Evolutionary conservation across 2,888 invertebrate genomes (phyloP), one percentile per base, ranked within the genome.

Genomic region (Octodonta nipae): DNA sequence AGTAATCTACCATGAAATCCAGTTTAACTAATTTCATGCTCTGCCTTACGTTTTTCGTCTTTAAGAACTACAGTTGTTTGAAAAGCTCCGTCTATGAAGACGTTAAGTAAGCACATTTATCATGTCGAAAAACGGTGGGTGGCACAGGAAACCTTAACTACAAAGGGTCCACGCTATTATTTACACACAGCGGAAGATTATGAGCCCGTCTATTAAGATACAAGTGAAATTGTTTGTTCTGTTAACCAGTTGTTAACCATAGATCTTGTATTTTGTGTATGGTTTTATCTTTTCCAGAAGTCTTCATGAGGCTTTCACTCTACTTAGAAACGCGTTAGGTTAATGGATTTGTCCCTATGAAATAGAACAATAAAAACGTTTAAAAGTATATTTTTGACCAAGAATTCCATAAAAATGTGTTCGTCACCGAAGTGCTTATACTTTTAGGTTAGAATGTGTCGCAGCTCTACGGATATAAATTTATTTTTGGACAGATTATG

Each of bases 41-140:
- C 16, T 10, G 16, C 30, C 33, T 34, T 33, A 33, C 27, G 30
- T 26, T 17, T 31, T 15, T n/a, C 26, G 27, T 33, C 15, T 29
- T 38, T 38, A 38, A 30, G 33, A 30, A 26, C 33, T 33, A 31
- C 29, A 40, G 30, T 32, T 29, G 33, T 29, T 32, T 34, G 27
- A 38, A n/a, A 34, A 30, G 10, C 15, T 34, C 26, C 31, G 35
- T 32, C 37, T 37, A 47, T 49, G 43, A 46, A 49, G 49, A 47
- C 36, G 49, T 49, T 49, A 49, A 49, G 46, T 47, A 45, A 50
- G 49, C 51, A n/a, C 53, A 56, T 59, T 56, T 53, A 50, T 59
- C 59, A 57, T 54, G 59, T 59, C 59, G 54, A 47, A 47, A 45
- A 51, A 41, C 55, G 42, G 52, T 57, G 55, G 59, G 58, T 56